Percentiles rank a stretch among this genome's conserved stretches.
Evolutionary conservation across 1,140 invertebrate genomes (phyloP).

Genomic region (Choristoneura fumiferana): DNA sequence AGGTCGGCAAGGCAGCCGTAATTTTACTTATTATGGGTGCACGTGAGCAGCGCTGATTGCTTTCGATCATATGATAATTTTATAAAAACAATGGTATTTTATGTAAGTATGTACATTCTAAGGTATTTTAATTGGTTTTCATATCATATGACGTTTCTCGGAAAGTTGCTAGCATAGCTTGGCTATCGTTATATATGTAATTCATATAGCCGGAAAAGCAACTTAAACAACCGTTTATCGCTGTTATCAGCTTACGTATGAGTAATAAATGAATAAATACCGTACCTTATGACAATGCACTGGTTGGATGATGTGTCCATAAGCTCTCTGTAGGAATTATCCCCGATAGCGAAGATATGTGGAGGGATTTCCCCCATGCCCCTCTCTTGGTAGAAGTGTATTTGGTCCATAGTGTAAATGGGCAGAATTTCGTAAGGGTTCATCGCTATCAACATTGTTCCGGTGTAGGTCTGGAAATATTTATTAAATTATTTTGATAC

Average conservation of each 20-base stretch:
- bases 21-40: no score
- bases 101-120: no score
- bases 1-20: no score
- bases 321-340: slow-evolving; percentile 92
- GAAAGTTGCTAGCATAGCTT: no score
- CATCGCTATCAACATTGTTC: slow-evolving; percentile 94
- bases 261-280: slow-evolving; percentile 59
- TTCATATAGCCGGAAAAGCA: not conserved
- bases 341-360: slow-evolving; percentile 96
- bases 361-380: slow-evolving; percentile 93
- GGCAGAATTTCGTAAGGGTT: slow-evolving; percentile 96
- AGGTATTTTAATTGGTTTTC: no score
- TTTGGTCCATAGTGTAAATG: slow-evolving; percentile 94
- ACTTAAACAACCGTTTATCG: no score
- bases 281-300: slow-evolving; percentile 95
- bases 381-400: slow-evolving; percentile 88
- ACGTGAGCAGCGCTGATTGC: no score
- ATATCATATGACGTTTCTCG: no score
- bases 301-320: slow-evolving; percentile 88
- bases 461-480: slow-evolving; percentile 90
- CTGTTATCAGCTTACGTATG: not conserved
- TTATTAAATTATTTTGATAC: not conserved
- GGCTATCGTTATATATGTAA: not conserved
- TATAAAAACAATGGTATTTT: no score
- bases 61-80: no score